Evolutionary conservation across 2,888 invertebrate species (phyloP), one percentile per base, ranked within the genome.

Genomic region (Habrosyne pyritoides): DNA sequence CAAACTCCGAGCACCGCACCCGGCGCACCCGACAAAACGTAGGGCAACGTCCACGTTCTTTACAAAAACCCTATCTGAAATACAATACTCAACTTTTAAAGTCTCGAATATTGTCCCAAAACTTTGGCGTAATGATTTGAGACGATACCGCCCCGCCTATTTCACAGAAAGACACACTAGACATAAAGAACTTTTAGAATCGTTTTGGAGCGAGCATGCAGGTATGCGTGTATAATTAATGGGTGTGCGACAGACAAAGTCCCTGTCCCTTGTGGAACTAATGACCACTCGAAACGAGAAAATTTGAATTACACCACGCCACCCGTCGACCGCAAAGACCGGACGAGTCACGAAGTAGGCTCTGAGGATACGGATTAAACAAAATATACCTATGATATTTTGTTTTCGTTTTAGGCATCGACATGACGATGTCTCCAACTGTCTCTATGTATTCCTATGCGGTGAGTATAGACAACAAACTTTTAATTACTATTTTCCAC

Each of bases 281-380:
- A 91, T 91, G 91, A 87, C 87, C 86, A 87, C 86, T 87, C 82
- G 82, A 84, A 87, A 84, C 81, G 82, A 84, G 89, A 86, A 87
- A 89, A 91, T 24, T 24, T 5, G 24, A 24, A 24, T 89, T 88
- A 89, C 88, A 74, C 78, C 77, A 72, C 69, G 73, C 75, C 68
- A 72, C 73, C 64, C 66, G 70, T 63, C 77, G 77, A 77, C 79
- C 83, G 80, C 81, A 77, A 79, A 81, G 84, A 83, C 81, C 77
- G 79, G 76, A 69, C 86, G 71, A 86, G 87, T 89, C 90, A 90
- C 90, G 88, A 89, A 81, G 77, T 72, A 72, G 67, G 72, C 76
- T 74, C 76, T 63, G 73, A 71, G 69, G 73, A 24, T 47, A 47
- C 22, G 24, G 24, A 8, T 24, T 0, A 24, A 42, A 18, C 8